phyloP scores from a whole-genome alignment of 1,140 invertebrate genomes.

The Heliconius melpomene region DNA sequence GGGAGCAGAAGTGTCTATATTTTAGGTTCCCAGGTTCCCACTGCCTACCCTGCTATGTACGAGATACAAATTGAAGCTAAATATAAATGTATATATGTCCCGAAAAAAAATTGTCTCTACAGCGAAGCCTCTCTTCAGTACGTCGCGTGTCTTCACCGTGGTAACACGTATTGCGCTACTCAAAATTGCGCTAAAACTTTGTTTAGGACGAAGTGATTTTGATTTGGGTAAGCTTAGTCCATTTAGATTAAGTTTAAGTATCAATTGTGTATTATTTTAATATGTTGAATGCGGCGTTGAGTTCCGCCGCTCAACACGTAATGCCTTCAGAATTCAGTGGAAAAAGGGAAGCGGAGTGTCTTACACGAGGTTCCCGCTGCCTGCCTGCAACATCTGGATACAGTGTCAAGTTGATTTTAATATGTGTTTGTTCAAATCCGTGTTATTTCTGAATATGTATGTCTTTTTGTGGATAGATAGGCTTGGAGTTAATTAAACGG shows the following conservation, averaged over 20 bases:
- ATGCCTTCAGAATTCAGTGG: too few relatives aligned
- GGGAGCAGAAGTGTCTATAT: too few relatives aligned
- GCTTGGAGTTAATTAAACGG: too few relatives aligned
- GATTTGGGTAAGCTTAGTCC: background rate
- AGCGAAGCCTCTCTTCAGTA: background rate
- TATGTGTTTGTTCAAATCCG: background rate
- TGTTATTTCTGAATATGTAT: background rate
- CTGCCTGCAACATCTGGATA: too few relatives aligned
- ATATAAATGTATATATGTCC: background rate
- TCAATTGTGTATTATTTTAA: background rate
- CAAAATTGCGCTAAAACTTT: background rate
- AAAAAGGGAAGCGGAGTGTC: too few relatives aligned
- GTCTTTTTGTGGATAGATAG: background rate
- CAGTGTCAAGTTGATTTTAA: background rate
- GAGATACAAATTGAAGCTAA: too few relatives aligned
- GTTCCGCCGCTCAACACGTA: too few relatives aligned
- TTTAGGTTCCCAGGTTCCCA: too few relatives aligned
- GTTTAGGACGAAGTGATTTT: background rate
- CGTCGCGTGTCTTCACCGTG: background rate
- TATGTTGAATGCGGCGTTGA: background rate
- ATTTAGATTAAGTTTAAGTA: background rate
- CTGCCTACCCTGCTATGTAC: too few relatives aligned
- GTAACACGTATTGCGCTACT: background rate
- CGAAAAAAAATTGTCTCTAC: background rate
- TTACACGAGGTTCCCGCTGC: too few relatives aligned